Conservation (phyloP, 2,888 invertebrate genomes). For the Osmoderma eremita region DNA sequence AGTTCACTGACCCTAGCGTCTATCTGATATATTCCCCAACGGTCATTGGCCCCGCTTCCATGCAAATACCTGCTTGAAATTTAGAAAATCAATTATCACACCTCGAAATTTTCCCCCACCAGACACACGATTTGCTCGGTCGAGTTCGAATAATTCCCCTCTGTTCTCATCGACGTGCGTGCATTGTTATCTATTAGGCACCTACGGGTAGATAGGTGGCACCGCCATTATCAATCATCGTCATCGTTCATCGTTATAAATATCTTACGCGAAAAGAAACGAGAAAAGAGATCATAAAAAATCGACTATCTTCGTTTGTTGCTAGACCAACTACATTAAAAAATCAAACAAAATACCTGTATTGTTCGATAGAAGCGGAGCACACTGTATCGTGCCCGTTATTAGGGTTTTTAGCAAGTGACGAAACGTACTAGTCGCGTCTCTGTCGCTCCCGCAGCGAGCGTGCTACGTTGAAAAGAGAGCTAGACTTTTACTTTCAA, state of each 20-base stretch:
- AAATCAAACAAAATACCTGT: slow-evolving; percentile 41
- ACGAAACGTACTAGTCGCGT: slow-evolving; percentile 41
- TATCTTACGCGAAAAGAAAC: slow-evolving; percentile 7
- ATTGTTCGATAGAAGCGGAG: slow-evolving; percentile 39
- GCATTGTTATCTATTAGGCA: slow-evolving; percentile 5
- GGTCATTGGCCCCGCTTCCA: slow-evolving; percentile 34
- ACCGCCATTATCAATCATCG: background rate
- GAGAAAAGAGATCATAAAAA: slow-evolving; percentile 4
- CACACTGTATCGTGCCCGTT: slow-evolving; percentile 39
- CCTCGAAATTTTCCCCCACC: slow-evolving; percentile 34
- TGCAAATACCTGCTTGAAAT: slow-evolving; percentile 37
- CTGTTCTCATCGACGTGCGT: slow-evolving; percentile 19
- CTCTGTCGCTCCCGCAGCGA: slow-evolving; percentile 39
- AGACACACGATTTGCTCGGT: too few species aligned
- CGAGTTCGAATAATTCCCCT: slow-evolving; percentile 1
- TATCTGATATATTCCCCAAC: slow-evolving; percentile 32
- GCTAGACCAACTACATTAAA: slow-evolving; percentile 34
- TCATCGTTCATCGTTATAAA: slow-evolving; percentile 16
- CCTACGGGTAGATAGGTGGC: background rate
- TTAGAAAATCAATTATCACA: slow-evolving; percentile 38
- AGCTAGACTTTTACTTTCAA: slow-evolving; percentile 70
- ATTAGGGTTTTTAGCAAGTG: slow-evolving; percentile 44
- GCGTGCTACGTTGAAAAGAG: slow-evolving; percentile 54
- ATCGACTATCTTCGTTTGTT: slow-evolving; percentile 2
- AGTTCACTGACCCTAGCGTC: slow-evolving; percentile 29